Evolutionary conservation across 2,113 vertebrate genomes (phyloP).

Genomic region (Ornithorhynchus anatinus): DNA sequence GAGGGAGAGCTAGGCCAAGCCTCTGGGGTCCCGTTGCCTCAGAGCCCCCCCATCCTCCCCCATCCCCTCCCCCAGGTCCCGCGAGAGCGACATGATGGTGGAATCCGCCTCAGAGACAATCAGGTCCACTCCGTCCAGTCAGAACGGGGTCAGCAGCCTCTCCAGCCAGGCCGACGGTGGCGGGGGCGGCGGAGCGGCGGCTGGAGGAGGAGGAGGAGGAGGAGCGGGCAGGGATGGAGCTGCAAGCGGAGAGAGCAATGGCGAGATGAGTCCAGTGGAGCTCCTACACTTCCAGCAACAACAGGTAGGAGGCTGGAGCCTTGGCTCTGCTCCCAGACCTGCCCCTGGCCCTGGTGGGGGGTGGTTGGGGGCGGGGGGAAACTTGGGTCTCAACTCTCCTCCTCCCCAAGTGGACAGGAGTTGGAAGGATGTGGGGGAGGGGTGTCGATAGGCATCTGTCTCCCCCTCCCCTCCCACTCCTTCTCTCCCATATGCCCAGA

Average conservation of each 20-base stretch:
- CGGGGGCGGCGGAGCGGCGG: constrained; percentile 42
- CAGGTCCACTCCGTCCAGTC: constrained; percentile 90
- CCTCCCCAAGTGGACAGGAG: neutral
- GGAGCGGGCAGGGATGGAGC: constrained; percentile 71
- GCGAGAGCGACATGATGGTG: constrained; percentile 99
- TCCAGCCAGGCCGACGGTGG: constrained; percentile 88
- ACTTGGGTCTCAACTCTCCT: neutral
- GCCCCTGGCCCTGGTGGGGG: neutral
- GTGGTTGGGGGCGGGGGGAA: neutral
- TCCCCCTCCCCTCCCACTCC: too few relatives aligned
- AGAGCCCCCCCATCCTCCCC: constrained; percentile 10
- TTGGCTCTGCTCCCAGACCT: neutral
- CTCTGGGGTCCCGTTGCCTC: neutral
- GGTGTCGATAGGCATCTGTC: too few relatives aligned
- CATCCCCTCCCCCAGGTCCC: constrained; percentile 59
- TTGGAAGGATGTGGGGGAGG: too few relatives aligned
- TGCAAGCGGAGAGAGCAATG: constrained; percentile 86
- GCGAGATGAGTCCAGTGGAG: constrained; percentile 94
- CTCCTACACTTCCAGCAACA: constrained; percentile 98
- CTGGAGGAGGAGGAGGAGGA: constrained; percentile 5
- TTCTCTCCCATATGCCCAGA: too few relatives aligned
- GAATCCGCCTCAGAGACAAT: constrained; percentile 99
- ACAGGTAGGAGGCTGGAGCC: constrained; percentile 77
- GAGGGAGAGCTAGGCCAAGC: neutral
- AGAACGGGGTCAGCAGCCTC: constrained; percentile 97